Evolutionary conservation across 2,797 vertebrate genomes (phyloP).

Genomic region (Thunnus albacares): DNA sequence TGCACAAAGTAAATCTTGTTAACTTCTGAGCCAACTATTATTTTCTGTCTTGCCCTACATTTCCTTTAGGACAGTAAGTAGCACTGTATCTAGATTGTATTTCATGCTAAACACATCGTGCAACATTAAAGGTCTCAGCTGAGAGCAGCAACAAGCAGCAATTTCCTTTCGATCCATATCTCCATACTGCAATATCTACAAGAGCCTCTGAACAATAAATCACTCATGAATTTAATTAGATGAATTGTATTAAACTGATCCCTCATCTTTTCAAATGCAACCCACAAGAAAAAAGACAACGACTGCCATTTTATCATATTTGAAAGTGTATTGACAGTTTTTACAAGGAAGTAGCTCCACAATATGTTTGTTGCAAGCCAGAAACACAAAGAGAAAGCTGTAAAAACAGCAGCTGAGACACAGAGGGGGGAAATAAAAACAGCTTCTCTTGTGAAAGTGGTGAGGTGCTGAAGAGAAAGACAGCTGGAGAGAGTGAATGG

Average conservation of each 20-base stretch:
- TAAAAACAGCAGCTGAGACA: conserved; percentile 56
- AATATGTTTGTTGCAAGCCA: conserved; percentile 56
- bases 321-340: conserved; percentile 67
- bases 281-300: neutral
- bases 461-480: conserved; percentile 44
- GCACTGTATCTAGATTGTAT: conserved; percentile 9
- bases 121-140: conserved; percentile 15
- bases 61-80: neutral
- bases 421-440: conserved; percentile 39
- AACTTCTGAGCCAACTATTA: neutral
- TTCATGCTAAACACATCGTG: conserved; percentile 3
- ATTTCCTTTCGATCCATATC: conserved; percentile 63
- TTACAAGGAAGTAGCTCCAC: conserved; percentile 61
- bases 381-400: conserved; percentile 59
- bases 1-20: conserved; percentile 3
- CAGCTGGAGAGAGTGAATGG: conserved; percentile 40
- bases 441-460: conserved; percentile 36
- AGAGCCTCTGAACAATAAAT: conserved; percentile 53
- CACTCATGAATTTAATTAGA: conserved; percentile 58
- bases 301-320: conserved; percentile 30
- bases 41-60: neutral
- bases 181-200: conserved; percentile 38
- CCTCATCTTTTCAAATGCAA: conserved; percentile 25
- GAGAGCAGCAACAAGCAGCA: conserved; percentile 42
- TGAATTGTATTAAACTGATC: conserved; percentile 44